Evolutionary conservation across 2,888 invertebrate genomes (phyloP).

Genomic region (Leucophora obtusa): DNA sequence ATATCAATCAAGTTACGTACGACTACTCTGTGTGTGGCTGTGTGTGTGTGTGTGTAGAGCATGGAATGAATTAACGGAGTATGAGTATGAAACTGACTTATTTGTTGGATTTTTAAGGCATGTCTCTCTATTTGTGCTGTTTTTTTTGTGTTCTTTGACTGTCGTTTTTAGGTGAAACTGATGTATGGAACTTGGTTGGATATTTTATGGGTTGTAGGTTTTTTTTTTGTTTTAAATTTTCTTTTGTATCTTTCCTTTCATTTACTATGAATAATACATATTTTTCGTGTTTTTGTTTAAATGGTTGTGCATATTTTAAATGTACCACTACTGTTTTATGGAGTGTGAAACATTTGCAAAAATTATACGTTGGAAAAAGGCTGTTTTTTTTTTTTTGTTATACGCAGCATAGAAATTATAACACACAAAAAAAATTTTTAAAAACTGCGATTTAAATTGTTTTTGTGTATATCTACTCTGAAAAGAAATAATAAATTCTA

Average conservation of each 20-base stretch:
- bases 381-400: background rate
- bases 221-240: slow-evolving; percentile 11
- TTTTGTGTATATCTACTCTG: no score
- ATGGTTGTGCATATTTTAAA: slow-evolving; percentile 4
- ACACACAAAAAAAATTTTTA: background rate
- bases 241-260: slow-evolving; percentile 4
- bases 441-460: background rate
- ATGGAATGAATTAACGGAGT: background rate
- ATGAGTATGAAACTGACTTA: slow-evolving; percentile 4
- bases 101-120: slow-evolving; percentile 34
- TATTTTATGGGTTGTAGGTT: slow-evolving; percentile 42
- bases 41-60: background rate
- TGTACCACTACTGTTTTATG: slow-evolving; percentile 33
- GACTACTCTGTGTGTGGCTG: background rate
- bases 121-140: slow-evolving; percentile 34
- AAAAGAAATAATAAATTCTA: background rate
- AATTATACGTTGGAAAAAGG: background rate
- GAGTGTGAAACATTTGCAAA: slow-evolving; percentile 37
- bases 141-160: slow-evolving; percentile 39
- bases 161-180: slow-evolving; percentile 37
- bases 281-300: slow-evolving; percentile 11
- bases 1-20: slow-evolving; percentile 53
- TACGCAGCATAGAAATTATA: background rate
- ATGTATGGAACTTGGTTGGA: slow-evolving; percentile 34
- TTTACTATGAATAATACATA: background rate